phyloP scores from a whole-genome alignment of 2,113 vertebrate species.

The Rynchops niger region DNA sequence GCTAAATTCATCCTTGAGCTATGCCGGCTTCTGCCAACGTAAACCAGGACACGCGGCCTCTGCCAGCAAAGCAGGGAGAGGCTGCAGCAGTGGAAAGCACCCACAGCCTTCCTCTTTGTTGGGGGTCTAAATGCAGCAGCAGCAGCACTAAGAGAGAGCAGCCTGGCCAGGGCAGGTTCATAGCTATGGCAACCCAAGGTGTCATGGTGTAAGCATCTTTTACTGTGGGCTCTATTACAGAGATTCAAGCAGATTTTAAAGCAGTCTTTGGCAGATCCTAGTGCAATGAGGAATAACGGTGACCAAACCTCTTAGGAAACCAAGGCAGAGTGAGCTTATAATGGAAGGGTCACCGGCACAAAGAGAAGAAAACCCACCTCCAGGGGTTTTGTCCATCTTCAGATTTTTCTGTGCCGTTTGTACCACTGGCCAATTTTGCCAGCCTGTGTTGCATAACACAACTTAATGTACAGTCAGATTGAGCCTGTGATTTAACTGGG shows the following conservation, averaged over 20 bases:
- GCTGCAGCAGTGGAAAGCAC: constrained; percentile 31
- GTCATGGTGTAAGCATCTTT: not conserved
- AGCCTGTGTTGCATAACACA: constrained; percentile 5
- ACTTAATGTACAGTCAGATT: constrained; percentile 23
- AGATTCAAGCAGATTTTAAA: not conserved
- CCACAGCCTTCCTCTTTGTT: constrained; percentile 18
- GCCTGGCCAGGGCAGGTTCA: not conserved
- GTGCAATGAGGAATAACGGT: not conserved
- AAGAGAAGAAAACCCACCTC: not conserved
- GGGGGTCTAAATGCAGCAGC: constrained; percentile 24
- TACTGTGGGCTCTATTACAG: not conserved
- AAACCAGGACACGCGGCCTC: constrained; percentile 54
- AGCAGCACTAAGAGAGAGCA: not conserved
- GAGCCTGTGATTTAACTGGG: constrained; percentile 17
- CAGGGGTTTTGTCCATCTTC: not conserved
- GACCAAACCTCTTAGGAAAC: not conserved
- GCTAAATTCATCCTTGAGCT: constrained; percentile 66
- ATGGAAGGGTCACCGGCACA: not conserved
- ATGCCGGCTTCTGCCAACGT: constrained; percentile 59
- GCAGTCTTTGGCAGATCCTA: not conserved
- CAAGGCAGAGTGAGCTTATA: not conserved
- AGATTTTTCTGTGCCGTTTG: not conserved
- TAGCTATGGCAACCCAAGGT: not conserved
- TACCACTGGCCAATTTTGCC: not conserved
- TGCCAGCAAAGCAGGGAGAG: constrained; percentile 59